Conservation (phyloP, 2,113 vertebrate genomes). For the Seriola aureovittata region DNA sequence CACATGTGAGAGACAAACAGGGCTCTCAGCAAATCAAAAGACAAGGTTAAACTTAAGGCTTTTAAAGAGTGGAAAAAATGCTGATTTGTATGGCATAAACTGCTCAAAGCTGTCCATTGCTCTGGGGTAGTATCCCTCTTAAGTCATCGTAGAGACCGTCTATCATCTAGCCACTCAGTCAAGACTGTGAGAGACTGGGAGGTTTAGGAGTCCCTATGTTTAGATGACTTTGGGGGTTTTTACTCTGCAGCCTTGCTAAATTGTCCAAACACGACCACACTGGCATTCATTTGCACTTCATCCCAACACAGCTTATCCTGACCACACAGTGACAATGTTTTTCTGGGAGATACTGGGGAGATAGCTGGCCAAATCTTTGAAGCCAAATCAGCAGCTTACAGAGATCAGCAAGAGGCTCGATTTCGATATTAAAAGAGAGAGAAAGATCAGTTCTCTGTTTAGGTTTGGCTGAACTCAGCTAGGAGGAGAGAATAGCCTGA, state of each 20-base stretch:
- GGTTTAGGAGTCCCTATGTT: slow-evolving; percentile 72
- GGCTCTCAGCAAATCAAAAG: slow-evolving; percentile 9
- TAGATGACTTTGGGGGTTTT: slow-evolving; percentile 80
- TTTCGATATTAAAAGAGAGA: slow-evolving; percentile 76
- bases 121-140: slow-evolving; percentile 19
- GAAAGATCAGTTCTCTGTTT: slow-evolving; percentile 73
- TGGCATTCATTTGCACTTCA: slow-evolving; percentile 79
- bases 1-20: slow-evolving; percentile 38
- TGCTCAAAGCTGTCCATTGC: slow-evolving; percentile 43
- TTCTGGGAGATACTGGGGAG: slow-evolving; percentile 76
- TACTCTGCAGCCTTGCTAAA: slow-evolving; percentile 76
- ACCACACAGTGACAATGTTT: slow-evolving; percentile 84
- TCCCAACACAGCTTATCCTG: slow-evolving; percentile 76
- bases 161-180: slow-evolving; percentile 46
- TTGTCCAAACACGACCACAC: slow-evolving; percentile 83
- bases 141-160: slow-evolving; percentile 46
- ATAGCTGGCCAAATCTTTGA: slow-evolving; percentile 78
- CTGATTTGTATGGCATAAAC: slow-evolving; percentile 18
- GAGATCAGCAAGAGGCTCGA: slow-evolving; percentile 65
- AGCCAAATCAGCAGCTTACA: slow-evolving; percentile 76
- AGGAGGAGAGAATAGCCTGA: slow-evolving; percentile 48
- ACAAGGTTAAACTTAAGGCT: slow-evolving; percentile 24
- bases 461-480: slow-evolving; percentile 56
- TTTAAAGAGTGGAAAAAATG: slow-evolving; percentile 33
- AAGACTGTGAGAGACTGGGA: slow-evolving; percentile 72